A percentile compares a stretch with the other conserved stretches of the same genome.
These are phyloP conservation scores for Brachypalpus laphriformis DNA, from an alignment of 2,888 invertebrate species.

Conservation along the genomic window DNA sequence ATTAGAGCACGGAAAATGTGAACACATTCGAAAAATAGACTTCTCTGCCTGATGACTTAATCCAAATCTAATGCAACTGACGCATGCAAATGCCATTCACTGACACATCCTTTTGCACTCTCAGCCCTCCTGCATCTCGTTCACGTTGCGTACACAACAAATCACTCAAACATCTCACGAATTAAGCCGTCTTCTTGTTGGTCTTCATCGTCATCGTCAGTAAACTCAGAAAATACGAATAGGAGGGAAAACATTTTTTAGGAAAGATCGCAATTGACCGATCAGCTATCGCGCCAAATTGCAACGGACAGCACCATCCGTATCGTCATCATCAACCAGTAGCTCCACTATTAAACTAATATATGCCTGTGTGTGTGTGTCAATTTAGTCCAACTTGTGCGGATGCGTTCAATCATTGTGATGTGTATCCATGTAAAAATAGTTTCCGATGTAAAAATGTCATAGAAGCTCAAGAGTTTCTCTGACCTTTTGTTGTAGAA, in stretches of 20 bases:
- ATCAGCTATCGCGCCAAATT: constrained; percentile 68
- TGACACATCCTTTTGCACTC: constrained; percentile 60
- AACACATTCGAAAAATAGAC: neutral
- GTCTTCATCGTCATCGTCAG: constrained; percentile 57
- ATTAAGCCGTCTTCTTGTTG: constrained; percentile 64
- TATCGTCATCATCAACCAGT: constrained; percentile 28
- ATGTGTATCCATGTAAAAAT: constrained; percentile 51
- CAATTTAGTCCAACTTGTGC: neutral
- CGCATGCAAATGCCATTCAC: constrained; percentile 67
- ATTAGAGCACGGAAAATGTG: neutral
- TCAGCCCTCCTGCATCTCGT: constrained; percentile 11
- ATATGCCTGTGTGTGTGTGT: constrained; percentile 2
- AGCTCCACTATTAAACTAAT: neutral
- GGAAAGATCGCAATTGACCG: constrained; percentile 66
- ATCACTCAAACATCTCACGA: constrained; percentile 73
- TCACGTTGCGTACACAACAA: constrained; percentile 64
- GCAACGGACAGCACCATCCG: constrained; percentile 41
- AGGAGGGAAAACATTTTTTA: no score
- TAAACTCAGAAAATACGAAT: constrained; percentile 66
- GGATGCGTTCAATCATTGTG: constrained; percentile 58
- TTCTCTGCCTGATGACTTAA: constrained; percentile 37
- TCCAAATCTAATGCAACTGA: constrained; percentile 69
- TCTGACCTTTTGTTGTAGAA: constrained; percentile 54
- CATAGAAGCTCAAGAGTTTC: constrained; percentile 51
- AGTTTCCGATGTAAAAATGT: constrained; percentile 57